Evolutionary conservation across 2,797 vertebrate genomes (phyloP).

Genomic region (Phoxinus dragarum): DNA sequence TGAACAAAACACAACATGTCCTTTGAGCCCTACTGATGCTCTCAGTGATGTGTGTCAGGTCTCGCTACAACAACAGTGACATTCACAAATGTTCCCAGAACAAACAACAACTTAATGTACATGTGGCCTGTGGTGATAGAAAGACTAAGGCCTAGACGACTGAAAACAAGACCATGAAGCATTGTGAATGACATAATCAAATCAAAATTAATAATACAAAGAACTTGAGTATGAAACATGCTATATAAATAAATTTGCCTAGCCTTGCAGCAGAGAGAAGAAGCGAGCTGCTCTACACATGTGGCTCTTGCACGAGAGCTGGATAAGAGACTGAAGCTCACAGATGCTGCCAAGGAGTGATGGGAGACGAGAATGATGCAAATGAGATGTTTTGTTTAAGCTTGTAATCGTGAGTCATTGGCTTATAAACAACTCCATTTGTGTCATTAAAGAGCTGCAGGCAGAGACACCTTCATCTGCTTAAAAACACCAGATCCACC

Average conservation of each 20-base stretch:
- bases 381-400: constrained; percentile 35
- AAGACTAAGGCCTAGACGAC: neutral
- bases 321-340: neutral
- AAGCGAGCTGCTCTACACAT: neutral
- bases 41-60: neutral
- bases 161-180: neutral
- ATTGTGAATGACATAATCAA: neutral
- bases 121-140: neutral
- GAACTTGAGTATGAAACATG: neutral
- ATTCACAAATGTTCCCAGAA: neutral
- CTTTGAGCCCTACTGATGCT: neutral
- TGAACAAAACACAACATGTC: neutral
- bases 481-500: neutral
- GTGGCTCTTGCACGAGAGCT: neutral
- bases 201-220: neutral
- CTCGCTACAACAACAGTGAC: neutral
- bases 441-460: constrained; percentile 20
- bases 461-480: constrained; percentile 3
- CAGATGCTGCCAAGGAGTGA: constrained; percentile 15
- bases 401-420: constrained; percentile 34
- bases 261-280: neutral
- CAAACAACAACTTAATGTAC: neutral
- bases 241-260: neutral
- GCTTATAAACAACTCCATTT: constrained; percentile 22
- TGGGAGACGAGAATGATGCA: constrained; percentile 22